Percentiles rank a stretch among this genome's conserved stretches.
Evolutionary conservation across 2,113 vertebrate species (phyloP).

Genomic region (Mesocricetus auratus): DNA sequence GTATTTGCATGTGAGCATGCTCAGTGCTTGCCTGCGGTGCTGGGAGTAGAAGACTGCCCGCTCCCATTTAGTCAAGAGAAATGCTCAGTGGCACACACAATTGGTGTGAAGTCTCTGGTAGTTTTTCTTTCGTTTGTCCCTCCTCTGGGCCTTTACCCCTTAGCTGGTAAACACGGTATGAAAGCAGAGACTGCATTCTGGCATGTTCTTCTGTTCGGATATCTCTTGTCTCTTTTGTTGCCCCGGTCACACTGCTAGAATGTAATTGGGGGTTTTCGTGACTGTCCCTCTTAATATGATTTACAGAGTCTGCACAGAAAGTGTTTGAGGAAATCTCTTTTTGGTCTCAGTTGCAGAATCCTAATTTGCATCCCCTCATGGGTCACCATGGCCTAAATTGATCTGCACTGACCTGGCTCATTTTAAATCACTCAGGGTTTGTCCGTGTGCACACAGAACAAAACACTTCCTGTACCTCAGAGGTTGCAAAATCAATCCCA

Average conservation of each 20-base stretch:
- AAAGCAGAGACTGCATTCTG: neutral
- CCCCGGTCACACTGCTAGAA: neutral
- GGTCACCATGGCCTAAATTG: constrained; percentile 56
- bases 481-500: constrained; percentile 66
- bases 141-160: neutral
- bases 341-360: constrained; percentile 56
- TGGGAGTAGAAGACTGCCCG: neutral
- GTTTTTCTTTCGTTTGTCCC: neutral
- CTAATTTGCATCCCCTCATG: constrained; percentile 62
- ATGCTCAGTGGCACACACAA: neutral
- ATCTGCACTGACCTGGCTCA: constrained; percentile 45
- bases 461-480: constrained; percentile 45
- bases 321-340: constrained; percentile 68
- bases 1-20: neutral
- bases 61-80: neutral
- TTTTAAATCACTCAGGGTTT: constrained; percentile 72
- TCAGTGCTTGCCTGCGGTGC: neutral
- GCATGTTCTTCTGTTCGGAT: neutral
- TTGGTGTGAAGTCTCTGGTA: neutral
- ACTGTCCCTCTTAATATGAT: constrained; percentile 10
- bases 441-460: constrained; percentile 48
- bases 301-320: constrained; percentile 54
- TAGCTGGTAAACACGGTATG: neutral
- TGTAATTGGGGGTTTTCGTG: neutral
- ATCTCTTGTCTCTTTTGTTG: constrained; percentile 2